Base-by-base conservation (phyloP, 2,113 vertebrate genomes). In the Sphaerodactylus townsendi region DNA sequence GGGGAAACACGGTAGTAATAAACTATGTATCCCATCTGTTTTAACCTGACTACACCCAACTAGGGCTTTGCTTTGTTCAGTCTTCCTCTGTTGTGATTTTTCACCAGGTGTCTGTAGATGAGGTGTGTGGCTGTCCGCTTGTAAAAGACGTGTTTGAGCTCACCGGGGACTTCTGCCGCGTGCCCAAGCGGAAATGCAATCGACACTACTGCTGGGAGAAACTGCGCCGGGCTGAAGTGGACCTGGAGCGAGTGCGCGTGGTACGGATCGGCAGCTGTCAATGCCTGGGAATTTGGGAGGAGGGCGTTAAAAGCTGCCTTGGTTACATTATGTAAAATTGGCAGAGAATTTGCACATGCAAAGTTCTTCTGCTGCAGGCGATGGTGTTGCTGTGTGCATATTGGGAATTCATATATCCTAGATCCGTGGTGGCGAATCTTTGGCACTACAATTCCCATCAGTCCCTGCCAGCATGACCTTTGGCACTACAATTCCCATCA, bases 171-270 rank as follows among this genome's bases (percentile, higher is more conserved):
- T 98, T 98, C 88, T 98, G 98, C 92, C 95, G 96, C 28, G 95
- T 98, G 41, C 95, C 97, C 11, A 98, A 98, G 88, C 96, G 98
- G 35, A 98, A 98, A 85, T 98, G 98, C 89, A 98, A 98, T 93
- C 96, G 97, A 46, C 98, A 98, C 91, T 98, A 98, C 90, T 98
- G 98, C 93, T 98, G 98, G 98, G 98, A 98, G 91, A 98, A 98
- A 90, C 95, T 98, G 2, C 91, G 98, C n/a, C 95, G 98, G 35
- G 98, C 98, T 0, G 98, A 98, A 90, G 98, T 98, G 85, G 98
- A 98, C 92, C 84, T 98, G 93, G 98, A 98, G 89, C 95, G 98
- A 0, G 98, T 98, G 71, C 93, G 98, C 25, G 98, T 98, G 97
- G 98, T 98, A 93, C 37, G 95, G 64, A 41, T 84, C 41, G 62